Percentiles rank a stretch among this genome's conserved stretches.
Evolutionary conservation across 2,797 vertebrate species (phyloP).

Genomic region (Aldrovandia affinis): DNA sequence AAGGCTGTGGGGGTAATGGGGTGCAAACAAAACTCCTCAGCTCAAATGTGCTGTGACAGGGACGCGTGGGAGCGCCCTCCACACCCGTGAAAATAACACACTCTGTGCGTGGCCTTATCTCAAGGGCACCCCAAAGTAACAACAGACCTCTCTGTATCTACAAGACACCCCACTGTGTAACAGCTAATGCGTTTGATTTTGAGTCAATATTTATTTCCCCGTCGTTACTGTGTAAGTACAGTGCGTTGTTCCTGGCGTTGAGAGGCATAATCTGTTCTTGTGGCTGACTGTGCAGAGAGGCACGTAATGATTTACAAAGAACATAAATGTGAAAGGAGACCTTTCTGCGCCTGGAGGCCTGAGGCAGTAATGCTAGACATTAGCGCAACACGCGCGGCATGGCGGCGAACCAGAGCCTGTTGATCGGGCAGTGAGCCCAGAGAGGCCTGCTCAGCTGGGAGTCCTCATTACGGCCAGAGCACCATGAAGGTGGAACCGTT

Average conservation of each 20-base stretch:
- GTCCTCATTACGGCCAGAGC: background rate
- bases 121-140: conserved; percentile 3
- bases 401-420: background rate
- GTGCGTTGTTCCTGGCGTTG: background rate
- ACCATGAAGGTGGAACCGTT: background rate
- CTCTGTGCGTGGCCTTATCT: background rate
- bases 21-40: conserved; percentile 27
- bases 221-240: background rate
- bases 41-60: conserved; percentile 32
- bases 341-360: background rate
- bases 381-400: conserved; percentile 13
- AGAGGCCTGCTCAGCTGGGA: background rate
- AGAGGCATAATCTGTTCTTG: background rate
- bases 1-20: conserved; percentile 33
- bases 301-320: conserved; percentile 8
- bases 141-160: background rate
- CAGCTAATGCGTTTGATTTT: background rate
- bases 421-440: background rate
- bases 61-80: background rate
- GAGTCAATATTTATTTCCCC: background rate
- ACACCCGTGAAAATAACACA: conserved; percentile 15
- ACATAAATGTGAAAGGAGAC: background rate
- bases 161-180: background rate
- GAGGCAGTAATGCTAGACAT: conserved; percentile 18
- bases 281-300: conserved; percentile 19